These are phyloP conservation scores for Microvelia longipes DNA, from an alignment of 1,140 invertebrate species.

Conservation along the genomic window DNA sequence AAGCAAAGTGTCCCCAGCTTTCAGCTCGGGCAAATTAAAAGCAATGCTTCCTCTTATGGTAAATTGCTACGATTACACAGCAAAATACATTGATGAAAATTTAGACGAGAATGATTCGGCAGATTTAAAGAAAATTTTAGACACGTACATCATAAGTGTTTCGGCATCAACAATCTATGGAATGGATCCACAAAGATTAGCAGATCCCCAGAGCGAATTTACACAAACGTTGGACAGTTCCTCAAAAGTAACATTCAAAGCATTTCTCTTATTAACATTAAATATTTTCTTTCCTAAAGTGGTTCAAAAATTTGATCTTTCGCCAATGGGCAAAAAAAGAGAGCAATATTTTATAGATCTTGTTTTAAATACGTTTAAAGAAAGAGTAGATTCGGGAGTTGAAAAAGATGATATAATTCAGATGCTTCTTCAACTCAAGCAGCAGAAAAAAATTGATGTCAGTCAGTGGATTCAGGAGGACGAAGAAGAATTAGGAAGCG, in stretches of 20 bases:
- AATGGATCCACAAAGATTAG: background rate
- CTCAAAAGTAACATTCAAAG: background rate
- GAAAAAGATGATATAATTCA: background rate
- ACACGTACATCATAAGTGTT: background rate
- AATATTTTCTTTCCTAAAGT: background rate
- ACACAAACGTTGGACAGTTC: background rate
- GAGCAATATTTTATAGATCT: background rate
- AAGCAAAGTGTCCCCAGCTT: constrained; percentile 42
- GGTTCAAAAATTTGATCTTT: background rate
- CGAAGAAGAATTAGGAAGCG: background rate
- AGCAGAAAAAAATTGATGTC: background rate
- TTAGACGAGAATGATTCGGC: background rate
- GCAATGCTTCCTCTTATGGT: constrained; percentile 13
- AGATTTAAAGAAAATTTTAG: background rate
- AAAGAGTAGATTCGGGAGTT: background rate
- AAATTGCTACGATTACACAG: background rate
- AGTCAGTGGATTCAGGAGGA: background rate
- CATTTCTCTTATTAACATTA: background rate
- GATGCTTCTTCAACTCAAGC: background rate
- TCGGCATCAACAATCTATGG: background rate
- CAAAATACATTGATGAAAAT: background rate
- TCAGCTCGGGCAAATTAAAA: constrained; percentile 39
- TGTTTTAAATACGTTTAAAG: background rate
- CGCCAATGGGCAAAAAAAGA: background rate
- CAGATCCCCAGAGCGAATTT: background rate